These are phyloP conservation scores for Tricholauxania praeusta DNA, from an alignment of 2,888 invertebrate genomes.

Conservation along the genomic window DNA sequence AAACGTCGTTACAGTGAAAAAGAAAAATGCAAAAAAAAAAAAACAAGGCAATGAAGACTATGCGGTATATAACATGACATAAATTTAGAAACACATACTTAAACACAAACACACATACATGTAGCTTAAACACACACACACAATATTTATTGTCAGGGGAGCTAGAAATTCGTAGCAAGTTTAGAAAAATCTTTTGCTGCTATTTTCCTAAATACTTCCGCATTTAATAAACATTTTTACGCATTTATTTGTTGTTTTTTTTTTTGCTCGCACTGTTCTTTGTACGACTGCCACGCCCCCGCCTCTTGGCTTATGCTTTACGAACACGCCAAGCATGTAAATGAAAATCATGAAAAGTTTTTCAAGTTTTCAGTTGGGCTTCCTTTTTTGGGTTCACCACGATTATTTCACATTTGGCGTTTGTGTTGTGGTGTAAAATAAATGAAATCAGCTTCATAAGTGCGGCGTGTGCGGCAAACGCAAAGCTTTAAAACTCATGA, in stretches of 20 bases:
- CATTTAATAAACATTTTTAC: slow-evolving; percentile 53
- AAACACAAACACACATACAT: slow-evolving; percentile 34
- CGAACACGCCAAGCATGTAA: slow-evolving; percentile 16
- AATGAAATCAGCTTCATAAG: background rate
- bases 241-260: slow-evolving; percentile 1
- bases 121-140: slow-evolving; percentile 39
- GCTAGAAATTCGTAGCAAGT: slow-evolving; percentile 18
- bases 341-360: slow-evolving; percentile 21
- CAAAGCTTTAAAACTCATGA: background rate
- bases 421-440: background rate
- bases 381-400: slow-evolving; percentile 18
- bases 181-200: slow-evolving; percentile 45
- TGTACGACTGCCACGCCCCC: slow-evolving; percentile 29
- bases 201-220: slow-evolving; percentile 62
- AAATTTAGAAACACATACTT: slow-evolving; percentile 37
- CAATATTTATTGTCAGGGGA: slow-evolving; percentile 10
- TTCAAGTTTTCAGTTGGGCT: slow-evolving; percentile 10
- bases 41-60: slow-evolving; percentile 4
- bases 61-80: slow-evolving; percentile 31
- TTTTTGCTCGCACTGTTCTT: slow-evolving; percentile 6
- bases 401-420: slow-evolving; percentile 6
- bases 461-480: background rate
- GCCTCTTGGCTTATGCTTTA: slow-evolving; percentile 4
- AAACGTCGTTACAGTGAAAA: background rate
- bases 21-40: slow-evolving; percentile 1